phyloP scores from a whole-genome alignment of 2,113 vertebrate species.

The Bubalus kerabau region DNA sequence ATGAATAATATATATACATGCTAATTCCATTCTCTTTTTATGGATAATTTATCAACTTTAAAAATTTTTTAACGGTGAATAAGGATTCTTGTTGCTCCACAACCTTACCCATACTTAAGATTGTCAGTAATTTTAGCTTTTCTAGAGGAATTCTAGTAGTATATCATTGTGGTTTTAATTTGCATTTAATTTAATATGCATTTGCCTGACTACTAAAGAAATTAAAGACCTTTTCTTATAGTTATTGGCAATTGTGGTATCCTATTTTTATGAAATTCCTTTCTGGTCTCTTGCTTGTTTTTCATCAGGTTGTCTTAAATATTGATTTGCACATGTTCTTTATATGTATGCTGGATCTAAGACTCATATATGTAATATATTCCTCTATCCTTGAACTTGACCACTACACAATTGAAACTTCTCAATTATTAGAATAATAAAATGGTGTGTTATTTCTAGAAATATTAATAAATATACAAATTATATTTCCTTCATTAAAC shows the following conservation, averaged over 20 bases:
- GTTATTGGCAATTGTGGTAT: background rate
- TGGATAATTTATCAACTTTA: background rate
- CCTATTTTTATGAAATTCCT: background rate
- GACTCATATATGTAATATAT: background rate
- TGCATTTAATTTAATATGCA: background rate
- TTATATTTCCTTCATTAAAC: no score
- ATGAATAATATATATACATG: background rate
- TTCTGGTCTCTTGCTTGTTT: background rate
- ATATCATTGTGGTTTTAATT: background rate
- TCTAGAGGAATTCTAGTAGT: background rate
- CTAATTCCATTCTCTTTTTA: background rate
- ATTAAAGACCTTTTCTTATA: background rate
- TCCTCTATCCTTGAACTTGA: background rate
- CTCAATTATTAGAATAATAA: no score
- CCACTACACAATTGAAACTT: no score
- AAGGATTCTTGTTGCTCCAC: background rate
- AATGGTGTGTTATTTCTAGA: no score
- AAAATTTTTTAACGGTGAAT: background rate
- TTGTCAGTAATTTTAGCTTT: background rate
- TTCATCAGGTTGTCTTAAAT: background rate
- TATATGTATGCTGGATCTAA: background rate
- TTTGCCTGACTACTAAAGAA: background rate
- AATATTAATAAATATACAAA: no score
- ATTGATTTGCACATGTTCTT: background rate
- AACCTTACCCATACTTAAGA: background rate